A percentile compares a stretch with the other conserved stretches of the same genome.
Evolutionary conservation across 2,797 vertebrate species (phyloP).

Genomic region (Melanotaenia nigrans): DNA sequence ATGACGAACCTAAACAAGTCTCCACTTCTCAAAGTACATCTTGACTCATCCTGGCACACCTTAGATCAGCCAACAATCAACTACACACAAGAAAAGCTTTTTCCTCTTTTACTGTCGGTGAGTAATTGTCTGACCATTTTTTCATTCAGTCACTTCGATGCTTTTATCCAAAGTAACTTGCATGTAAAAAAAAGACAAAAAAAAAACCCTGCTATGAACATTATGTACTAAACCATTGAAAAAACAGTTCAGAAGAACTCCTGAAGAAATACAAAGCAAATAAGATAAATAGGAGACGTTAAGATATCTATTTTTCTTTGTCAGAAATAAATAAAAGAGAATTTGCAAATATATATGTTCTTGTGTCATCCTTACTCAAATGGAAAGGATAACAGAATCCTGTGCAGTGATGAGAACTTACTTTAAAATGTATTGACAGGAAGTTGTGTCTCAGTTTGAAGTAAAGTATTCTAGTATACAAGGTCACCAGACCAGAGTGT

Average conservation of each 20-base stretch:
- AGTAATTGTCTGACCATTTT: constrained; percentile 43
- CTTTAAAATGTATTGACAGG: constrained; percentile 35
- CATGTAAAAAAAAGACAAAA: neutral
- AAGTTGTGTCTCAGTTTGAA: constrained; percentile 29
- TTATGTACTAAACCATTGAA: neutral
- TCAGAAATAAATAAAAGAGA: constrained; percentile 3
- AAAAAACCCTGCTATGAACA: neutral
- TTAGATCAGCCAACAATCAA: constrained; percentile 12
- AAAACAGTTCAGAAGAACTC: neutral
- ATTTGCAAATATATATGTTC: neutral
- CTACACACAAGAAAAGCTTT: neutral
- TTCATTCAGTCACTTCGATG: neutral
- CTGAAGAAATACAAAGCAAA: neutral
- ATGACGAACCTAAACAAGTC: constrained; percentile 2
- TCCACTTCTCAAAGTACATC: constrained; percentile 30
- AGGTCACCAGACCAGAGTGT: constrained; percentile 41
- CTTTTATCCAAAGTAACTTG: neutral
- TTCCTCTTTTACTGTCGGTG: constrained; percentile 26
- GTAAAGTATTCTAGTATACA: constrained; percentile 32
- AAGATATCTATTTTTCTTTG: neutral
- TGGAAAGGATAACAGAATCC: constrained; percentile 23
- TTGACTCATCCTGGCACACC: constrained; percentile 49
- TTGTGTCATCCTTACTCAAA: neutral
- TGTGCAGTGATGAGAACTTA: neutral
- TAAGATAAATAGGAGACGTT: neutral